Evolutionary conservation across 1,140 invertebrate genomes (phyloP), one percentile per base, ranked within the genome.

Genomic region (Aporrectodea caliginosa): DNA sequence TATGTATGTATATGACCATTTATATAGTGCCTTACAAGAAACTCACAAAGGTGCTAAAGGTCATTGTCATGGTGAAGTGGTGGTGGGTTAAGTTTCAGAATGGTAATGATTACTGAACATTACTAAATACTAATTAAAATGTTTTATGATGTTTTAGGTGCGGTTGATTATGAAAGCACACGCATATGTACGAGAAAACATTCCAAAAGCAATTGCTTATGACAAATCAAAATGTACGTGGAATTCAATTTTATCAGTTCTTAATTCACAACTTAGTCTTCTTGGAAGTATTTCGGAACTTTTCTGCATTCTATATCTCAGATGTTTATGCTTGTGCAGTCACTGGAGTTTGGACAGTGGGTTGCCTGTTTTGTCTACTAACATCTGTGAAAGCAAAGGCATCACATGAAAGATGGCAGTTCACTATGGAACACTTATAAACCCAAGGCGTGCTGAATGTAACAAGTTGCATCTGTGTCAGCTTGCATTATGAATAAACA

Each of bases 101-200:
- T n/a, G n/a, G n/a, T n/a, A n/a, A n/a, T n/a, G n/a, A n/a, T n/a
- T n/a, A n/a, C n/a, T n/a, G n/a, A n/a, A n/a, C n/a, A n/a, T n/a
- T n/a, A n/a, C n/a, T n/a, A n/a, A n/a, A n/a, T n/a, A n/a, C n/a
- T n/a, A n/a, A n/a, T n/a, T n/a, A n/a, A n/a, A n/a, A n/a, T 78
- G 80, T 30, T 77, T 75, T 68, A n/a, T 79, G 75, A 73, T 77
- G 43, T 82, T 84, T 73, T 85, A 94, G 93, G 89, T 93, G 1
- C 91, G 95, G 34, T 87, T 95, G 35, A 84, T 93, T 27, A 96
- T 97, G 95, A 97, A 96, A 88, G 91, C 91, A 75, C 92, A 95
- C 86, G 92, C 94, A 0, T 94, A 94, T 84, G 91, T 96, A 0
- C 88, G 93, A 73, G 92, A 90, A 71, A 93, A 92, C 83, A 89